Evolutionary conservation across 2,113 vertebrate species (phyloP), one percentile per base, ranked within the genome.

Genomic region (Chrysemys picta): DNA sequence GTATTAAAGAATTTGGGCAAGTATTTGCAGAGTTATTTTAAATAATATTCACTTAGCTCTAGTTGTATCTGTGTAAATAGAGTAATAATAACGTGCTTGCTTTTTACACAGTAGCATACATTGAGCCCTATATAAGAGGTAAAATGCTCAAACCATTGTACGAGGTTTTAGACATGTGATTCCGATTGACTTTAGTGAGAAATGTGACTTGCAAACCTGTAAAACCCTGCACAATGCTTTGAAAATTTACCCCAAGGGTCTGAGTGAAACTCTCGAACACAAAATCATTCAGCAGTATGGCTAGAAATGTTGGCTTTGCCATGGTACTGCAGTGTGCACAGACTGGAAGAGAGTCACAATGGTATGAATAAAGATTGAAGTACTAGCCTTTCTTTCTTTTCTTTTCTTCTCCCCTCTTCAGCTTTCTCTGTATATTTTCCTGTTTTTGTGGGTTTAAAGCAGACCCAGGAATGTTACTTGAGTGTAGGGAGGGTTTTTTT

Each of bases 391-490:
- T 8, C 27, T 82, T 49, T 92, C 27, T 31, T 81, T 90, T 53
- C 85, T 21, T 87, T 82, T 54, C 4, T 59, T 45, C 69, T 82
- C 12, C 72, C 10, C 50, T 94, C 29, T 80, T 56, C 42, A 86
- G 35, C 81, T 92, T 50, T 59, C 72, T 31, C 38, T 53, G 4
- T 22, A 10, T 93, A 35, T 87, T 91, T 96, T 84, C 8, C 49
- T 81, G 8, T 11, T 90, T 97, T 91, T 84, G 47, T 56, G 38
- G 84, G 87, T 96, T 88, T 75, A 82, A 80, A 19, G 91, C 86
- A 95, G 14, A 25, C 47, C 35, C 42, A 86, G 35, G 90, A 96
- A 69, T 45, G 12, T 82, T 84, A 80, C 93, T 95, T 95, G 91
- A 94, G 91, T 86, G 3, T 88, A 62, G 86, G 69, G 57, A 56